Conservation (phyloP, 2,797 vertebrate species). For the Lepilemur ruficaudatus region DNA sequence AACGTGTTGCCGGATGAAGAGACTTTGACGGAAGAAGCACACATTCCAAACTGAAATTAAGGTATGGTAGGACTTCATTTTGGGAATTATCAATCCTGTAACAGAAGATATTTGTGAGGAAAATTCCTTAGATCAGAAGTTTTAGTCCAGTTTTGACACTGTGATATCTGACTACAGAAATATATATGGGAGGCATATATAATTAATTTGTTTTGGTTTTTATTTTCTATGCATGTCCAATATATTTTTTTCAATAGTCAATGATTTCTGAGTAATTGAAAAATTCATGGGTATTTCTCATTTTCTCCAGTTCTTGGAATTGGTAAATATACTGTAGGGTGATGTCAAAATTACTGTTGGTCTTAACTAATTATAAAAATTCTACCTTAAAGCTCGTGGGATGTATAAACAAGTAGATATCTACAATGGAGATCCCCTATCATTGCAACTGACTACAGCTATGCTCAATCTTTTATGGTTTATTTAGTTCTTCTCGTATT, state of each 20-base stretch:
- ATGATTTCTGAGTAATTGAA: background rate
- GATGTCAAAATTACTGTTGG: background rate
- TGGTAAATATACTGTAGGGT: background rate
- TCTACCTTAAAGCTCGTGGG: background rate
- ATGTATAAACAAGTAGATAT: background rate
- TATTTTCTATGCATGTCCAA: background rate
- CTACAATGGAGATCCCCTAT: background rate
- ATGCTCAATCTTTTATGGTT: background rate
- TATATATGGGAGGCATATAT: background rate
- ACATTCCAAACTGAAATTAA: background rate
- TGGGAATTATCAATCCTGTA: background rate
- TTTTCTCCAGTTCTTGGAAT: background rate
- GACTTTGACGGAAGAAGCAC: background rate
- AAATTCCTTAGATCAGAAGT: background rate
- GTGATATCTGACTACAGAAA: background rate
- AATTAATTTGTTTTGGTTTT: background rate
- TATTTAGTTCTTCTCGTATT: background rate
- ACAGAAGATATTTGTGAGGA: background rate
- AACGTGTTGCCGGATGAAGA: background rate
- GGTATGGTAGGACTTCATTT: background rate
- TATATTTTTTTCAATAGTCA: background rate
- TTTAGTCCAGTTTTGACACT: slow-evolving; percentile 3
- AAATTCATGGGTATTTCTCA: background rate
- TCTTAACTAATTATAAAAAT: background rate
- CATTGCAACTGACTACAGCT: background rate